Percentiles rank a stretch among this genome's conserved stretches.
phyloP scores from a whole-genome alignment of 2,797 vertebrate species.

The Sorex maritimensis region DNA sequence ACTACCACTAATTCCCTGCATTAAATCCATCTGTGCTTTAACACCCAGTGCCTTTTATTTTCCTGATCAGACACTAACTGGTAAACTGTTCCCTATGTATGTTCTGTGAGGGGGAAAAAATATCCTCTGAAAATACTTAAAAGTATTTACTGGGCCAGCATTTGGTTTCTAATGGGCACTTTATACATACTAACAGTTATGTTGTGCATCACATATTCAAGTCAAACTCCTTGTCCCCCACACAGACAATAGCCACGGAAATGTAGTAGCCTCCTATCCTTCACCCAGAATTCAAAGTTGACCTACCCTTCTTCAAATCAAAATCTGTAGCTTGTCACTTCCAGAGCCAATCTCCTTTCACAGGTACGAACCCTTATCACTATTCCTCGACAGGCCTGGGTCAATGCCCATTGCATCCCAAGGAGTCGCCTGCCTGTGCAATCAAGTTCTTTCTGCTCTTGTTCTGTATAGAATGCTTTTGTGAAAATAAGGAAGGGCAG shows the following conservation, averaged over 20 bases:
- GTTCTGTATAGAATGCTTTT: neutral
- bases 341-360: neutral
- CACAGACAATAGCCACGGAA: slow-evolving; percentile 32
- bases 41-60: slow-evolving; percentile 11
- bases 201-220: slow-evolving; percentile 6
- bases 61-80: slow-evolving; percentile 18
- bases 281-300: neutral
- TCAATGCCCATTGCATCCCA: slow-evolving; percentile 23
- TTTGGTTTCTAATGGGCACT: slow-evolving; percentile 10
- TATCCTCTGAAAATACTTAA: slow-evolving; percentile 30
- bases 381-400: slow-evolving; percentile 1
- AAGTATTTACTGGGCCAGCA: slow-evolving; percentile 16
- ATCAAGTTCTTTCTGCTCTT: slow-evolving; percentile 26
- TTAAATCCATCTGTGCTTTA: slow-evolving; percentile 48
- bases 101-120: slow-evolving; percentile 35
- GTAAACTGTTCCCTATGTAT: slow-evolving; percentile 12
- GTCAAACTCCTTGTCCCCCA: neutral
- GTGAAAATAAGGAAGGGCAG: neutral
- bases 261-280: neutral
- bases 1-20: neutral
- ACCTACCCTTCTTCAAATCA: slow-evolving; percentile 3
- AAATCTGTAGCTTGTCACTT: slow-evolving; percentile 25
- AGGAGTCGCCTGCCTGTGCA: neutral
- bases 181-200: slow-evolving; percentile 53
- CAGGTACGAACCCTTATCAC: neutral